Conservation (phyloP, 2,888 invertebrate genomes). For the Meteorus cinctellus region DNA sequence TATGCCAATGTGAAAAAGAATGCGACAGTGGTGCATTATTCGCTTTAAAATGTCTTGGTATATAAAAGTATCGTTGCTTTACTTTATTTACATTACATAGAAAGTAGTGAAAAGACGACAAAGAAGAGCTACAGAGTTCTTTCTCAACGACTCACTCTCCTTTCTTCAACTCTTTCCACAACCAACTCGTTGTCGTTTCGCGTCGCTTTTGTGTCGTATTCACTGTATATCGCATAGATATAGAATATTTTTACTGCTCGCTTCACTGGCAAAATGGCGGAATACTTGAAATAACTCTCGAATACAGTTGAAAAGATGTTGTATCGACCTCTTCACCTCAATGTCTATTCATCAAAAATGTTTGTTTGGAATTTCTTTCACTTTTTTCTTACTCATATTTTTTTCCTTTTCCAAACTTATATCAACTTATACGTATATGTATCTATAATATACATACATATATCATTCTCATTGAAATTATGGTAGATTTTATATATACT, state of each 20-base stretch:
- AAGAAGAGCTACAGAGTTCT: slow-evolving; percentile 45
- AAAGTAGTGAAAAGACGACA: slow-evolving; percentile 37
- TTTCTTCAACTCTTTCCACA: background rate
- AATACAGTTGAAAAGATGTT: slow-evolving; percentile 5
- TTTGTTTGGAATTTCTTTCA: background rate
- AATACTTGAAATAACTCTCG: slow-evolving; percentile 20
- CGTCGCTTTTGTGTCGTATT: slow-evolving; percentile 1
- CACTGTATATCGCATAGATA: background rate
- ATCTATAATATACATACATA: background rate
- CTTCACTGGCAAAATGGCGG: slow-evolving; percentile 15
- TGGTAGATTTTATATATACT: background rate
- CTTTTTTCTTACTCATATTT: background rate
- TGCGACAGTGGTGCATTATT: slow-evolving; percentile 59
- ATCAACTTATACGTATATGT: background rate
- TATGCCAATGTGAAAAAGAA: slow-evolving; percentile 20
- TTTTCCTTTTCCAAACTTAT: background rate
- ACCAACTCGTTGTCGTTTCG: background rate
- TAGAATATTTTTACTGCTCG: slow-evolving; percentile 6
- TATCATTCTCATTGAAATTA: slow-evolving; percentile 3
- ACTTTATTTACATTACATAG: slow-evolving; percentile 61
- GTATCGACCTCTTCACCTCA: slow-evolving; percentile 19
- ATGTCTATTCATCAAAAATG: slow-evolving; percentile 15
- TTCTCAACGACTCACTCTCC: slow-evolving; percentile 20
- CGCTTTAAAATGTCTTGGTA: slow-evolving; percentile 60
- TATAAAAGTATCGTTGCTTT: slow-evolving; percentile 67